Evolutionary conservation across 2,113 vertebrate species (phyloP).

Genomic region (Paraplagusia blochii): DNA sequence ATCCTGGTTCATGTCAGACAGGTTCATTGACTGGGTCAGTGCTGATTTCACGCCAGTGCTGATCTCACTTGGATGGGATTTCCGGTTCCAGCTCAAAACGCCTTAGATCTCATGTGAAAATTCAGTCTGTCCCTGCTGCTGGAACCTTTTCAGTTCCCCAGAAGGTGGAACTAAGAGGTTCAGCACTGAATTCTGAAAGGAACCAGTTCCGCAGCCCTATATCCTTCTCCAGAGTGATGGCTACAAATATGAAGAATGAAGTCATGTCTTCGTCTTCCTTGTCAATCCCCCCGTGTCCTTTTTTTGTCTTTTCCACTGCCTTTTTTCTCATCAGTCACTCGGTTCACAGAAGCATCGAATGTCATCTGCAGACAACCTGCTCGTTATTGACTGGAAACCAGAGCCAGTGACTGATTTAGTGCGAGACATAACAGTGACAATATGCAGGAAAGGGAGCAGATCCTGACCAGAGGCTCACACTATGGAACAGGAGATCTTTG

Average conservation of each 20-base stretch:
- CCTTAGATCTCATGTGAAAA: no score
- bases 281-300: neutral
- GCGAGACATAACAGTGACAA: slow-evolving; percentile 1
- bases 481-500: no score
- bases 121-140: neutral
- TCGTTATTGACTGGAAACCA: slow-evolving; percentile 13
- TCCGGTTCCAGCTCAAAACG: no score
- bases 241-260: neutral
- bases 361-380: slow-evolving; percentile 14
- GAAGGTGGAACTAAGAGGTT: no score
- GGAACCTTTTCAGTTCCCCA: neutral
- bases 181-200: no score
- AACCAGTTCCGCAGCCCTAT: no score
- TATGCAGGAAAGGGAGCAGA: slow-evolving; percentile 17
- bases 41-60: no score
- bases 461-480: slow-evolving; percentile 20
- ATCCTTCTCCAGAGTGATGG: neutral
- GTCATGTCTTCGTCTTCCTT: slow-evolving; percentile 1
- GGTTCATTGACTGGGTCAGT: no score
- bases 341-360: slow-evolving; percentile 21
- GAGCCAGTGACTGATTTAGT: slow-evolving; percentile 4
- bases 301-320: slow-evolving; percentile 3
- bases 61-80: no score
- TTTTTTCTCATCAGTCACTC: slow-evolving; percentile 5
- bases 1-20: no score